Evolutionary conservation across 2,888 invertebrate species (phyloP).

Genomic region (Leptinotarsa rubiginosa): DNA sequence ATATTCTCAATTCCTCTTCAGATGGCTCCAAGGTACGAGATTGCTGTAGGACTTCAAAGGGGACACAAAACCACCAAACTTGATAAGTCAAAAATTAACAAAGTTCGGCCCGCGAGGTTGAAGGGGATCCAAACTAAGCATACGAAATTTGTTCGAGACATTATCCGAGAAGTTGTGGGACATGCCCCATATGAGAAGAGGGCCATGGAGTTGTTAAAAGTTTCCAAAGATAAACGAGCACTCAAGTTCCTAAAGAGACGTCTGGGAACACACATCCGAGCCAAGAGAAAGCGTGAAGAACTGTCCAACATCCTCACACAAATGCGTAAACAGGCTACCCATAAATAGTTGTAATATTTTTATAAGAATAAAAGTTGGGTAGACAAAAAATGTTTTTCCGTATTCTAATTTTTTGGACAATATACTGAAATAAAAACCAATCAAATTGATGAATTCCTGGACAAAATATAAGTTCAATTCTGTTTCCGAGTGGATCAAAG

Average conservation of each 20-base stretch:
- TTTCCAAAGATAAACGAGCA: slow-evolving; percentile 98
- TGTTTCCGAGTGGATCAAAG: too few species aligned
- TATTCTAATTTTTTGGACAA: too few species aligned
- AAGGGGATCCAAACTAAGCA: slow-evolving; percentile 95
- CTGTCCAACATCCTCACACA: slow-evolving; percentile 94
- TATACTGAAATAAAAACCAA: too few species aligned
- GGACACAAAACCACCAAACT: slow-evolving; percentile 96
- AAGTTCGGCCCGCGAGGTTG: slow-evolving; percentile 85
- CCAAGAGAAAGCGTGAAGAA: slow-evolving; percentile 99
- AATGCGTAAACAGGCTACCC: slow-evolving; percentile 92
- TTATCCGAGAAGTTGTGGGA: slow-evolving; percentile 96
- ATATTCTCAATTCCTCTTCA: slow-evolving; percentile 25
- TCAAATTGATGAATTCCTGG: too few species aligned
- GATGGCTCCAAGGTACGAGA: slow-evolving; percentile 78
- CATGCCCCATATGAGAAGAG: slow-evolving; percentile 99
- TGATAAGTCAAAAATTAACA: slow-evolving; percentile 73
- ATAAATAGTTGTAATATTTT: slow-evolving; percentile 57
- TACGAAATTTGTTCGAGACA: slow-evolving; percentile 94
- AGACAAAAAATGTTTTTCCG: too few species aligned
- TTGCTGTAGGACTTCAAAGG: slow-evolving; percentile 93
- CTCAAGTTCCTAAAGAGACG: slow-evolving; percentile 97
- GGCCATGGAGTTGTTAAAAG: slow-evolving; percentile 97
- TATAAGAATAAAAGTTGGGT: slow-evolving; percentile 17
- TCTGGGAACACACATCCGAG: slow-evolving; percentile 97
- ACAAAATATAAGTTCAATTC: too few species aligned